These are phyloP conservation scores for Melanophora roralis DNA, from an alignment of 2,888 invertebrate species.

Conservation along the genomic window DNA sequence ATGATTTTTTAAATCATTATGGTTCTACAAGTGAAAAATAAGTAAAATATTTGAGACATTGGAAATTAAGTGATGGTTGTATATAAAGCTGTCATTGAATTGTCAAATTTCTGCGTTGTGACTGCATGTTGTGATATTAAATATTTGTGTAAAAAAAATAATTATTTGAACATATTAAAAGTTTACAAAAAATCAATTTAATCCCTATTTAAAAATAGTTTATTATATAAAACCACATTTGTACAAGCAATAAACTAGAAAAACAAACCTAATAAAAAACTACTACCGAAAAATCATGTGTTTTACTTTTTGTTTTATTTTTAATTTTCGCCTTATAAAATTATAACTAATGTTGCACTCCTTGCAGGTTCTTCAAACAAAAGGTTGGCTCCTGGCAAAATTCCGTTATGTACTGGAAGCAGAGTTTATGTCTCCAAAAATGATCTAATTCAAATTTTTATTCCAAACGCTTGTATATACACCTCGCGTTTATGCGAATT, in stretches of 20 bases:
- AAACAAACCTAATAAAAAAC: not conserved
- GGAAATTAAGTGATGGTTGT: too few relatives aligned
- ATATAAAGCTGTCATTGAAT: constrained; percentile 5
- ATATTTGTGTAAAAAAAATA: not conserved
- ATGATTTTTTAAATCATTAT: not conserved
- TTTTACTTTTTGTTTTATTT: constrained; percentile 17
- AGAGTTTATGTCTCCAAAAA: constrained; percentile 72
- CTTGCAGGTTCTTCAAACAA: not conserved
- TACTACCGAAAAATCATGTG: constrained; percentile 9
- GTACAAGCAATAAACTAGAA: not conserved
- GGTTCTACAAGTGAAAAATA: not conserved
- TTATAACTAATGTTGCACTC: not conserved
- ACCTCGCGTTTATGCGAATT: constrained; percentile 74
- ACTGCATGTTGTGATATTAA: constrained; percentile 28
- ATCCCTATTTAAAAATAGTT: not conserved
- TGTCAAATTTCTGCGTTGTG: constrained; percentile 28
- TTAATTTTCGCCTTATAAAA: not conserved
- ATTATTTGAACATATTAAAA: not conserved
- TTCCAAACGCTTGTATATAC: constrained; percentile 74
- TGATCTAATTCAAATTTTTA: constrained; percentile 73
- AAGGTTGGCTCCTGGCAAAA: constrained; percentile 57
- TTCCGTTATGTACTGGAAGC: constrained; percentile 75
- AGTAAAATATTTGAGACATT: not conserved
- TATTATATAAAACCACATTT: not conserved
- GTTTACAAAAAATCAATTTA: too few relatives aligned